phyloP scores from a whole-genome alignment of 2,113 vertebrate genomes.

The Nothobranchius furzeri region DNA sequence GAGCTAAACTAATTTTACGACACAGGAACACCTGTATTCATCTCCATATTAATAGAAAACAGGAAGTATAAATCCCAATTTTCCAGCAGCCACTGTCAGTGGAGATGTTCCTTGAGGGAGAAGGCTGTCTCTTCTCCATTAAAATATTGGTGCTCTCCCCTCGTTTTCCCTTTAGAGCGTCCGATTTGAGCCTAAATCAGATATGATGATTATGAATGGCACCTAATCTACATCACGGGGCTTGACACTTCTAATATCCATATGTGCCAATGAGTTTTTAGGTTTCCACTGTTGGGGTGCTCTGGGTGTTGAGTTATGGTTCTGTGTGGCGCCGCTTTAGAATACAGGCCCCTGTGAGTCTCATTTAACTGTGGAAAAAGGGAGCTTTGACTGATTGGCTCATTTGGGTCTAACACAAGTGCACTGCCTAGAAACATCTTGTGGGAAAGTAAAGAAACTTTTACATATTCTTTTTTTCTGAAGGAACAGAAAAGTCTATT shows the following conservation, averaged over 20 bases:
- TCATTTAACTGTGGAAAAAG: slow-evolving; percentile 64
- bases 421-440: slow-evolving; percentile 51
- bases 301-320: slow-evolving; percentile 74
- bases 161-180: slow-evolving; percentile 53
- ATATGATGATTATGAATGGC: slow-evolving; percentile 82
- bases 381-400: slow-evolving; percentile 66
- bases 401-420: slow-evolving; percentile 61
- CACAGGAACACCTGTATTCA: slow-evolving; percentile 82
- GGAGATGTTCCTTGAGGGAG: slow-evolving; percentile 82
- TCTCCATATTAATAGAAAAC: slow-evolving; percentile 86
- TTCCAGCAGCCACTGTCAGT: slow-evolving; percentile 79
- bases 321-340: slow-evolving; percentile 26
- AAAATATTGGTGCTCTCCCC: slow-evolving; percentile 76
- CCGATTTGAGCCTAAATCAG: slow-evolving; percentile 71
- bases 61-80: slow-evolving; percentile 84
- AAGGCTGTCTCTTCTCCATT: slow-evolving; percentile 75
- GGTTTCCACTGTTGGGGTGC: slow-evolving; percentile 68
- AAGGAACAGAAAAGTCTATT: background rate
- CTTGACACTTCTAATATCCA: slow-evolving; percentile 79
- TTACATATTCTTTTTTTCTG: slow-evolving; percentile 1
- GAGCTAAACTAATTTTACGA: slow-evolving; percentile 83
- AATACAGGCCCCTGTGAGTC: slow-evolving; percentile 62
- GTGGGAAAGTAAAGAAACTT: slow-evolving; percentile 54
- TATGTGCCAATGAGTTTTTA: slow-evolving; percentile 74
- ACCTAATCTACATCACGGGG: slow-evolving; percentile 73